These are phyloP conservation scores for Sebastes kiyomatsui DNA, from an alignment of 2,797 vertebrate species.

Conservation along the genomic window DNA sequence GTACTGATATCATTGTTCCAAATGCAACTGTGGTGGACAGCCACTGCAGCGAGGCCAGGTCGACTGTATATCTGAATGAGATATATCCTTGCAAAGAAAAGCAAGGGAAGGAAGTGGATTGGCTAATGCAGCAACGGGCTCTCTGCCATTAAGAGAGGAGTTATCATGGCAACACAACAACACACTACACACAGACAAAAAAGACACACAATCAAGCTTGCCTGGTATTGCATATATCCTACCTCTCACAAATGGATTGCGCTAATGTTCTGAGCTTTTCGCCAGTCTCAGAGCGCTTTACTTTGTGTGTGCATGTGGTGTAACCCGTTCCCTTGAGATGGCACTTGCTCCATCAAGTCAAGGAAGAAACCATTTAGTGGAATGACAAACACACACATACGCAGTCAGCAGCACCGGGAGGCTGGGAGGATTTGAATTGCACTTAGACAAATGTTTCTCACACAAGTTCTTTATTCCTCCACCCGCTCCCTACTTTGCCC, in stretches of 20 bases:
- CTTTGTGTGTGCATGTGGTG: constrained; percentile 64
- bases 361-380: constrained; percentile 80
- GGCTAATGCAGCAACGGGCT: constrained; percentile 52
- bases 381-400: constrained; percentile 72
- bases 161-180: constrained; percentile 63
- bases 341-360: constrained; percentile 78
- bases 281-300: constrained; percentile 65
- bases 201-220: constrained; percentile 37
- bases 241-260: constrained; percentile 69
- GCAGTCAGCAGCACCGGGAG: constrained; percentile 38
- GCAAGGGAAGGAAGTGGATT: constrained; percentile 58
- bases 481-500: constrained; percentile 48
- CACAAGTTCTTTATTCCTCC: constrained; percentile 64
- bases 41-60: constrained; percentile 21
- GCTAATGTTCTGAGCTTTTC: constrained; percentile 72
- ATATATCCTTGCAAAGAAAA: constrained; percentile 31
- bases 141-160: constrained; percentile 47
- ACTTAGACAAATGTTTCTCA: constrained; percentile 75
- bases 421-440: constrained; percentile 73
- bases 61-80: constrained; percentile 27
- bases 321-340: constrained; percentile 74
- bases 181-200: constrained; percentile 30
- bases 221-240: constrained; percentile 42
- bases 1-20: constrained; percentile 39
- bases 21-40: constrained; percentile 22